Conservation (phyloP, 35 echinoderm and acorn worm genomes). For the Apostichopus parvimensis region DNA sequence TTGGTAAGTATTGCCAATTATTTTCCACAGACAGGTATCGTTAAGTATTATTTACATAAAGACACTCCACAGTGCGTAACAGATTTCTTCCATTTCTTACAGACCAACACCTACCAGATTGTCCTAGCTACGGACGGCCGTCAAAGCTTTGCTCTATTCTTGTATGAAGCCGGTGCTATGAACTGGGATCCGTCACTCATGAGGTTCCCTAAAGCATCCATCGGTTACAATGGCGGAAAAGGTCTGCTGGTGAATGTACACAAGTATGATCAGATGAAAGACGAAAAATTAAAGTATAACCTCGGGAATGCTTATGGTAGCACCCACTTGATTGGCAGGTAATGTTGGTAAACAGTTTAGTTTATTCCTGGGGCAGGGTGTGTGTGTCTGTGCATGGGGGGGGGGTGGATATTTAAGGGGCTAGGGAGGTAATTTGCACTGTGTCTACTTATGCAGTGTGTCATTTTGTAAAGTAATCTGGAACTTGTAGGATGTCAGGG, state of each 20-base stretch:
- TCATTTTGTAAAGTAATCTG: no score
- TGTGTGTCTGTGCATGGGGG: not conserved
- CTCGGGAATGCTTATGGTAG: not conserved
- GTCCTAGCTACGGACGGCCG: constrained; percentile 71
- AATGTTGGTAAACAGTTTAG: not conserved
- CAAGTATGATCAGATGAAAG: not conserved
- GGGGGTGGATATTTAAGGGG: not conserved
- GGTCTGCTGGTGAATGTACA: not conserved
- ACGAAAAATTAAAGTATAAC: not conserved
- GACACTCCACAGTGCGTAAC: not conserved
- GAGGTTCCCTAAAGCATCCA: constrained; percentile 58
- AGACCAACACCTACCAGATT: constrained; percentile 90
- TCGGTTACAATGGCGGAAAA: constrained; percentile 74
- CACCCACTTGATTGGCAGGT: not conserved
- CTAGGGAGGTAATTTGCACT: no score
- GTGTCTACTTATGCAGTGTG: no score
- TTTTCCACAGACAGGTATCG: no score
- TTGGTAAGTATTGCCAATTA: no score
- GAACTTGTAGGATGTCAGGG: no score
- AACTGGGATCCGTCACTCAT: constrained; percentile 65
- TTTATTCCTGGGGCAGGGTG: not conserved
- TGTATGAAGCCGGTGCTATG: constrained; percentile 73
- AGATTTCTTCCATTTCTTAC: not conserved
- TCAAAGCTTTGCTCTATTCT: constrained; percentile 86
- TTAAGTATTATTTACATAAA: no score